Conservation (phyloP, 2,113 vertebrate species). For the Felis chaus region DNA sequence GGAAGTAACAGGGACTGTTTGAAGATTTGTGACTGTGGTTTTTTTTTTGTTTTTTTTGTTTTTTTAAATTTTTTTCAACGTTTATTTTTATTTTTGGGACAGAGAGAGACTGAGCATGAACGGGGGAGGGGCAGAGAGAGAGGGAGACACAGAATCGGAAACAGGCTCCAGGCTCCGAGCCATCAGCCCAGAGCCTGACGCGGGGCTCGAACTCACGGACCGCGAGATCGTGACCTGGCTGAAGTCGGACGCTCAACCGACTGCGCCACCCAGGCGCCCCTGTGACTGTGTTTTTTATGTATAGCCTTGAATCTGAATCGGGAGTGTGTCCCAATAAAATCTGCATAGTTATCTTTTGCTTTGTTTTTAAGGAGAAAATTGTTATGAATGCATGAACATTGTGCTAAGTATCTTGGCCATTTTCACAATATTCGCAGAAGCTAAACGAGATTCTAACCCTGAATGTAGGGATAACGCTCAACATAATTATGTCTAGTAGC, state of each 20-base stretch:
- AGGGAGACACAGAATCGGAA: too few species aligned
- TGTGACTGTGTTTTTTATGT: not conserved
- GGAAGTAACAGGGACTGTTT: not conserved
- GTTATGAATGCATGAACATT: not conserved
- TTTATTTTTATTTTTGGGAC: too few species aligned
- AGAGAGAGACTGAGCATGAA: too few species aligned
- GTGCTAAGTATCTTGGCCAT: conserved; percentile 12
- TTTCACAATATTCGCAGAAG: conserved; percentile 24
- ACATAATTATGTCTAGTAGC: not conserved
- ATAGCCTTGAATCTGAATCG: not conserved
- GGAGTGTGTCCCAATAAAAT: conserved; percentile 24
- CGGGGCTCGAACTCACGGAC: too few species aligned
- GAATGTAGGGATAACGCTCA: not conserved
- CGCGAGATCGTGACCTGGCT: too few species aligned
- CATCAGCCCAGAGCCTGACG: too few species aligned
- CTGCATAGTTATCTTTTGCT: conserved; percentile 32
- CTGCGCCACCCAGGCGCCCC: too few species aligned
- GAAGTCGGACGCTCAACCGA: too few species aligned
- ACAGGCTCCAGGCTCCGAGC: too few species aligned
- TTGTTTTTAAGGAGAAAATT: conserved; percentile 50
- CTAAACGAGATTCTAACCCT: conserved; percentile 23
- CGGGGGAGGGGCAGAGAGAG: too few species aligned
- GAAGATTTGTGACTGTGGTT: not conserved
- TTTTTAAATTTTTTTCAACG: too few species aligned
- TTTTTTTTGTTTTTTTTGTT: too few species aligned